These are phyloP conservation scores for Labeo rohita DNA, from an alignment of 2,113 vertebrate genomes.

Conservation along the genomic window DNA sequence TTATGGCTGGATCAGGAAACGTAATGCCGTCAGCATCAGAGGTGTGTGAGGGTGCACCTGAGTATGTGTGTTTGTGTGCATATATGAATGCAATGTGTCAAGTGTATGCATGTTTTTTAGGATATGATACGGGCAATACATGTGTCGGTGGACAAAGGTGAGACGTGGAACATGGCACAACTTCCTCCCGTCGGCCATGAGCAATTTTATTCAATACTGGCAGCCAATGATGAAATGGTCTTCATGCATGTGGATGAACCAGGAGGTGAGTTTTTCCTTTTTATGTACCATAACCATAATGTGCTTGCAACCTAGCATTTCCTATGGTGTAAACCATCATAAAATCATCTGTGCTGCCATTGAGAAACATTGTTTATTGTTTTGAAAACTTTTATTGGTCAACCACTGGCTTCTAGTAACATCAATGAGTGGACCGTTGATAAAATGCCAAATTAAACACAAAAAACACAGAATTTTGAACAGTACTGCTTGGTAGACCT, in stretches of 20 bases:
- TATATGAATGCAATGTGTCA: not conserved
- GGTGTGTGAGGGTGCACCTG: not conserved
- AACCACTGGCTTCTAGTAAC: not conserved
- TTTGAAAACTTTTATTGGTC: not conserved
- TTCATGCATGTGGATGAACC: slow-evolving; percentile 96
- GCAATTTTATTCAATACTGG: slow-evolving; percentile 94
- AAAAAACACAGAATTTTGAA: not conserved
- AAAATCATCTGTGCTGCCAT: not conserved
- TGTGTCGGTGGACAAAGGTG: slow-evolving; percentile 86
- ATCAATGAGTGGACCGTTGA: not conserved
- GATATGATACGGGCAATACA: slow-evolving; percentile 83
- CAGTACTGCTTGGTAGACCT: not conserved
- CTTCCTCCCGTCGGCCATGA: slow-evolving; percentile 91
- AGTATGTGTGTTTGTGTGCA: not conserved
- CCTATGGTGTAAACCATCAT: not conserved
- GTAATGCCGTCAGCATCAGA: not conserved
- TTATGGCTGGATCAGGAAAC: slow-evolving; percentile 88
- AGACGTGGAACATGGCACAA: slow-evolving; percentile 92
- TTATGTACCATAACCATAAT: not conserved
- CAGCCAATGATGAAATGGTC: slow-evolving; percentile 89
- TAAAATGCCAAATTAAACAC: not conserved
- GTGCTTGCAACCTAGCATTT: not conserved
- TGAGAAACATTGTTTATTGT: not conserved
- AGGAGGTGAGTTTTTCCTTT: slow-evolving; percentile 77
- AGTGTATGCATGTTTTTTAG: slow-evolving; percentile 65